These are phyloP conservation scores for Dicrostonyx torquatus DNA, from an alignment of 2,797 vertebrate genomes.

Conservation along the genomic window DNA sequence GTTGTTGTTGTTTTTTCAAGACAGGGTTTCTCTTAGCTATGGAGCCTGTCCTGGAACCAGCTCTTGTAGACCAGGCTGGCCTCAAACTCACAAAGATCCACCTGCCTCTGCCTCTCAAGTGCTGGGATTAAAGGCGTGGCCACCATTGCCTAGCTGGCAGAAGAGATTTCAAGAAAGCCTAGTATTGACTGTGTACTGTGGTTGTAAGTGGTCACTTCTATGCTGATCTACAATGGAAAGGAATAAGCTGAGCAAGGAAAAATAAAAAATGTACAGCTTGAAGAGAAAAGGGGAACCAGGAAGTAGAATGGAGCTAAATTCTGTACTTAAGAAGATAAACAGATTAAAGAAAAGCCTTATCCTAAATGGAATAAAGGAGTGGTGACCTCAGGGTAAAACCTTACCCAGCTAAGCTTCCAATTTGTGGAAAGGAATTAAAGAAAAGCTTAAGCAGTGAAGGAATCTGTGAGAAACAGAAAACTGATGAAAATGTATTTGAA, in stretches of 20 bases:
- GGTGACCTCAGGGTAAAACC: background rate
- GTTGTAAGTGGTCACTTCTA: background rate
- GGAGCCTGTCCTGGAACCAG: too few species aligned
- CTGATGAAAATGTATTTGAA: background rate
- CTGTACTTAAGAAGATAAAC: background rate
- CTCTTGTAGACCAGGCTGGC: too few species aligned
- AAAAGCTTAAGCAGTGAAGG: background rate
- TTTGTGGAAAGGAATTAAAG: background rate
- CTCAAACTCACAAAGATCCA: too few species aligned
- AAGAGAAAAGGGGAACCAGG: background rate
- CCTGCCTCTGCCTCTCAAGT: too few species aligned
- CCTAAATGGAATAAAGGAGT: background rate
- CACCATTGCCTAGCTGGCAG: background rate
- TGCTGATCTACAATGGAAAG: background rate
- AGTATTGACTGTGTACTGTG: background rate
- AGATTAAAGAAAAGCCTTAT: background rate
- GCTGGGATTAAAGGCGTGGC: too few species aligned
- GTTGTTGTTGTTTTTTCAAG: too few species aligned
- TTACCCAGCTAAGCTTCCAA: background rate
- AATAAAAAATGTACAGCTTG: background rate
- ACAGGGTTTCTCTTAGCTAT: too few species aligned
- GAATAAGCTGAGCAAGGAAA: background rate
- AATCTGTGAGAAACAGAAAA: background rate
- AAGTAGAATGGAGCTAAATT: background rate
- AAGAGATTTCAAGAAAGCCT: background rate